These are phyloP conservation scores for Chitala chitala DNA, from an alignment of 2,113 vertebrate genomes.

Conservation along the genomic window DNA sequence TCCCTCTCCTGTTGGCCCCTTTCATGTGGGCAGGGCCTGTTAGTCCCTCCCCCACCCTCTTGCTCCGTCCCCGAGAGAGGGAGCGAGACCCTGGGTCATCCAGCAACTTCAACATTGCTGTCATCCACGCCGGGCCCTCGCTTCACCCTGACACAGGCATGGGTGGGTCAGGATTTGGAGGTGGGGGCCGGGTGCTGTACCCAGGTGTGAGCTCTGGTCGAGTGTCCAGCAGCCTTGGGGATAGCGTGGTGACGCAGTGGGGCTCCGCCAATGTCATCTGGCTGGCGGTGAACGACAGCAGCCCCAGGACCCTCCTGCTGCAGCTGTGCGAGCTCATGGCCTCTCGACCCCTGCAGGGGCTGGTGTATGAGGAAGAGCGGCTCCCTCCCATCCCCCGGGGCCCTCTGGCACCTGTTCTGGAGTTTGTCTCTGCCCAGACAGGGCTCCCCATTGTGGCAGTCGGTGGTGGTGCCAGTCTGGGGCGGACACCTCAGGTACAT, in stretches of 20 bases:
- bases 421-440: slow-evolving; percentile 92
- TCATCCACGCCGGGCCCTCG: slow-evolving; percentile 65
- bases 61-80: slow-evolving; percentile 67
- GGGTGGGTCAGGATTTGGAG: slow-evolving; percentile 45
- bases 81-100: slow-evolving; percentile 63
- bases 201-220: slow-evolving; percentile 66
- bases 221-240: slow-evolving; percentile 69
- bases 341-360: slow-evolving; percentile 82
- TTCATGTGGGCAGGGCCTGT: slow-evolving; percentile 71
- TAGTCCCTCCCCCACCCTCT: slow-evolving; percentile 62
- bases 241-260: slow-evolving; percentile 76
- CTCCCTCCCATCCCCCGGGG: slow-evolving; percentile 62
- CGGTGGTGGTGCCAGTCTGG: slow-evolving; percentile 85
- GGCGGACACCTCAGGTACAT: slow-evolving; percentile 86
- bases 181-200: slow-evolving; percentile 74
- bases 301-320: slow-evolving; percentile 85
- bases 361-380: slow-evolving; percentile 89
- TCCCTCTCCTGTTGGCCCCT: slow-evolving; percentile 80
- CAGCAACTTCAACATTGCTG: slow-evolving; percentile 72
- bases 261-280: slow-evolving; percentile 80
- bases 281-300: slow-evolving; percentile 85
- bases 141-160: slow-evolving; percentile 62
- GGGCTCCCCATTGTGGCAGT: slow-evolving; percentile 88
- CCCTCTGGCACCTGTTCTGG: slow-evolving; percentile 86
- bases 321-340: slow-evolving; percentile 89